Evolutionary conservation across 2,888 invertebrate genomes (phyloP).

Genomic region (Osmoderma eremita): DNA sequence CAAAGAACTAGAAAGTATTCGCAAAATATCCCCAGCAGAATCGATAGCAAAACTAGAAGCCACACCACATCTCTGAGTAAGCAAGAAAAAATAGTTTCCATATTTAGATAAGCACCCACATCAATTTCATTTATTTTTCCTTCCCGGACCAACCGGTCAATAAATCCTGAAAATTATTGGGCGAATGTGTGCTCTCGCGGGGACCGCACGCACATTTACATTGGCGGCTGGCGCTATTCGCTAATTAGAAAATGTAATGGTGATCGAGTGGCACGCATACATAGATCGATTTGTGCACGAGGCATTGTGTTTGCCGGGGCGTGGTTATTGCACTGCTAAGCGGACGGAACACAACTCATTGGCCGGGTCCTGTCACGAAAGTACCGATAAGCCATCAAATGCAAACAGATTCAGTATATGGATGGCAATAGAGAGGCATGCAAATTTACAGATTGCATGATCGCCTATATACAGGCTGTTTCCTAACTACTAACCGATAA

Average conservation of each 20-base stretch:
- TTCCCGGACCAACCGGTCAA: neutral
- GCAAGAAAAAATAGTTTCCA: slow-evolving; percentile 5
- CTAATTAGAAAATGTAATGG: slow-evolving; percentile 32
- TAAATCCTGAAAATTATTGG: slow-evolving; percentile 25
- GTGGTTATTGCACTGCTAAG: slow-evolving; percentile 25
- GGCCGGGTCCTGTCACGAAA: slow-evolving; percentile 18
- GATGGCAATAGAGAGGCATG: slow-evolving; percentile 17
- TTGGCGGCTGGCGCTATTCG: slow-evolving; percentile 1
- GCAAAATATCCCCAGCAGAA: neutral
- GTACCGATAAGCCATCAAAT: slow-evolving; percentile 10
- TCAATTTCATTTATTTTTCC: slow-evolving; percentile 13
- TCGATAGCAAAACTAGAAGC: neutral
- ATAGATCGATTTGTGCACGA: slow-evolving; percentile 33
- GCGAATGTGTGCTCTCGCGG: neutral
- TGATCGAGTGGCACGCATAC: slow-evolving; percentile 28
- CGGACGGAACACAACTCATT: slow-evolving; percentile 23
- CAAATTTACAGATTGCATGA: slow-evolving; percentile 27
- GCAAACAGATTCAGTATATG: slow-evolving; percentile 26
- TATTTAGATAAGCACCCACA: slow-evolving; percentile 2
- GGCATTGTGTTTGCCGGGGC: slow-evolving; percentile 26
- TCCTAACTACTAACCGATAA: too few species aligned
- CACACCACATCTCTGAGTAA: neutral
- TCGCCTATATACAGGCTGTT: too few species aligned
- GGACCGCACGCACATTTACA: neutral
- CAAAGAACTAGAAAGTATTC: too few species aligned